Percentiles rank a stretch among this genome's conserved stretches.
phyloP scores from a whole-genome alignment of 2,797 vertebrate genomes.

The Etheostoma nigrum region DNA sequence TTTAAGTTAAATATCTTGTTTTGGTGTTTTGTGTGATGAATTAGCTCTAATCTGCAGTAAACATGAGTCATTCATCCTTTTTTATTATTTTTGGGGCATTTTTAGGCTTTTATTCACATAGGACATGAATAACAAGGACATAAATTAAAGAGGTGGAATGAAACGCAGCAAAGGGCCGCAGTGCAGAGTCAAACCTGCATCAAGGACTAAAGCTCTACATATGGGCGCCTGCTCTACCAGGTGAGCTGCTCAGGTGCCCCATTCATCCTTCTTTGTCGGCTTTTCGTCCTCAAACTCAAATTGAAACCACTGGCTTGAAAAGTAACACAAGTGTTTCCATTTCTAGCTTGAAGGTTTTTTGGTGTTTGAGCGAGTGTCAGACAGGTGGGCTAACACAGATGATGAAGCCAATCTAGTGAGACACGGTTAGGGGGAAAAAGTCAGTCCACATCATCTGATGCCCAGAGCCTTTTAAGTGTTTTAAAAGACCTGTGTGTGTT shows the following conservation, averaged over 20 bases:
- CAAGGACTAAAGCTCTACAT: too few species aligned
- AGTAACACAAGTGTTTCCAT: slow-evolving; percentile 37
- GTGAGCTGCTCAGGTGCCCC: too few species aligned
- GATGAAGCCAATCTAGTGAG: slow-evolving; percentile 36
- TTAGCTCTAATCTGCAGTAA: slow-evolving; percentile 1
- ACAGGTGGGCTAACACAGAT: slow-evolving; percentile 25
- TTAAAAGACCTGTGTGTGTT: slow-evolving; percentile 55
- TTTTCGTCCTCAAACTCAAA: neutral
- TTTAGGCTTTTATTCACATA: too few species aligned
- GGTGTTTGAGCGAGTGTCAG: slow-evolving; percentile 22
- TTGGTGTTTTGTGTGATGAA: neutral
- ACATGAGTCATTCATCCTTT: neutral
- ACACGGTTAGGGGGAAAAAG: neutral
- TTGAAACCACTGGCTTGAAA: slow-evolving; percentile 9
- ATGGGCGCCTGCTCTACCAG: too few species aligned
- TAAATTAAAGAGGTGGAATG: too few species aligned
- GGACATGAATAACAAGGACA: too few species aligned
- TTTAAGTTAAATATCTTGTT: neutral
- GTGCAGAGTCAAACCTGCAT: too few species aligned
- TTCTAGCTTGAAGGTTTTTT: neutral
- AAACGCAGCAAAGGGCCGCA: too few species aligned
- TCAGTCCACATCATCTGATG: slow-evolving; percentile 57
- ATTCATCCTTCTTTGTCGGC: neutral
- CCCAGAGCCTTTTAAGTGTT: slow-evolving; percentile 42
- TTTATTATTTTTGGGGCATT: too few species aligned